phyloP scores from a whole-genome alignment of 2,888 invertebrate species.

The Mythimna loreyi region DNA sequence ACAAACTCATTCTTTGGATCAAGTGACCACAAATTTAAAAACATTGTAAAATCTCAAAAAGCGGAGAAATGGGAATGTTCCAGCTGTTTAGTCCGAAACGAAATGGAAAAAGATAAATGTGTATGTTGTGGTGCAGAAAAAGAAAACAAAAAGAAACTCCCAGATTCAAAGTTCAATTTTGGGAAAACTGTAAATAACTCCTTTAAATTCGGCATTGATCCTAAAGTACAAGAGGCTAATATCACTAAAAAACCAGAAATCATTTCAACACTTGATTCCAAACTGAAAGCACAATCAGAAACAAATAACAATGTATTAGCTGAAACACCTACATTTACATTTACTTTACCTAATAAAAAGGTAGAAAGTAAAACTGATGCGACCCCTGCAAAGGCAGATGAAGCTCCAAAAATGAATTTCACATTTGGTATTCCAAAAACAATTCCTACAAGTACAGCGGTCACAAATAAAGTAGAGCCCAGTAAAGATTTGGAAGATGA shows the following conservation, averaged over 20 bases:
- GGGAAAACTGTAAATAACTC: conserved; percentile 65
- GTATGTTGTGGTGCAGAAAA: conserved; percentile 78
- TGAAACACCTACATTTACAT: conserved; percentile 73
- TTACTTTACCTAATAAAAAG: conserved; percentile 71
- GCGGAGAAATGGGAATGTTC: conserved; percentile 81
- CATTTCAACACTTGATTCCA: conserved; percentile 48
- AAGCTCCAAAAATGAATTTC: conserved; percentile 71
- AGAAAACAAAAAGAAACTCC: conserved; percentile 58
- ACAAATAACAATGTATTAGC: conserved; percentile 80
- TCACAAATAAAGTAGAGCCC: conserved; percentile 48
- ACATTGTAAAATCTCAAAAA: conserved; percentile 71
- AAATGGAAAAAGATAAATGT: conserved; percentile 73
- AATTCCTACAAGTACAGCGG: conserved; percentile 27
- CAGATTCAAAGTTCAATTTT: conserved; percentile 76
- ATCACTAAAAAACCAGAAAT: conserved; percentile 60
- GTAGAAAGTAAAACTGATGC: conserved; percentile 57
- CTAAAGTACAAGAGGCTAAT: conserved; percentile 68
- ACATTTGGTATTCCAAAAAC: conserved; percentile 78
- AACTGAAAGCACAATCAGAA: conserved; percentile 72
- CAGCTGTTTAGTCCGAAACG: conserved; percentile 80
- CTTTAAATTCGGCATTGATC: conserved; percentile 84
- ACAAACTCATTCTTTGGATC: conserved; percentile 45
- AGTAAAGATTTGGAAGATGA: conserved; percentile 60
- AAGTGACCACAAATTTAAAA: conserved; percentile 66
- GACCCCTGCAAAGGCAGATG: conserved; percentile 55